Evolutionary conservation across 2,888 invertebrate species (phyloP), one percentile per base, ranked within the genome.

Genomic region (Clusia tigrina): DNA sequence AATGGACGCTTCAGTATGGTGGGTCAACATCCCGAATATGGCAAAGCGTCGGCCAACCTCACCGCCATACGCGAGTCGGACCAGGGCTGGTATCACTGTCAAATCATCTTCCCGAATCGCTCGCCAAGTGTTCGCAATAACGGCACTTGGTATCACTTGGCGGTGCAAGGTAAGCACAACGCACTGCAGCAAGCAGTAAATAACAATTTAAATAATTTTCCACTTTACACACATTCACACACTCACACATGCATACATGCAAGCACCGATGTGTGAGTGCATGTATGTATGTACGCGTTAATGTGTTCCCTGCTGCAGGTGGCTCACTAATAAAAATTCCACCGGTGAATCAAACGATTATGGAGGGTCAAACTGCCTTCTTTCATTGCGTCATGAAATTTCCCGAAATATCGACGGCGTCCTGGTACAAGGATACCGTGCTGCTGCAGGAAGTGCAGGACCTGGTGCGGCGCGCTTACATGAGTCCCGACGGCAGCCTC

Each of bases 81-180:
- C 84, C 90, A 92, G 77, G 96, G 96, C 71, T 93, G 94, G 89
- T 96, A 94, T 85, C 93, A 94, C 85, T 96, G 96, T 85, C 90
- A 89, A 79, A 90, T 96, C 68, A 88, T 91, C 77, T 95, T 94
- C 82, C 92, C 95, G 66, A 94, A 95, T 84, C 89, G 95, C 74
- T 89, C 92, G 60, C 94, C 94, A n/a, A 91, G 90, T 70, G 88
- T 90, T 25, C 87, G 92, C 69, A 91, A 92, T 81, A 96, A 96
- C 84, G 95, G 96, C 69, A 95, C 95, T 23, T 93, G 92, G 90
- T 94, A 92, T 80, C 90, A 92, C 81, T 89, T 96, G 62, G 89
- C 91, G 61, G 95, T 96, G 38, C 93, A 94, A 84, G 94, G 94
- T 93, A 83, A 85, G 63, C 55, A n/a, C n/a, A n/a, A n/a, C n/a